Conservation (phyloP, 2,797 vertebrate genomes). For the Nyctalus aviator region DNA sequence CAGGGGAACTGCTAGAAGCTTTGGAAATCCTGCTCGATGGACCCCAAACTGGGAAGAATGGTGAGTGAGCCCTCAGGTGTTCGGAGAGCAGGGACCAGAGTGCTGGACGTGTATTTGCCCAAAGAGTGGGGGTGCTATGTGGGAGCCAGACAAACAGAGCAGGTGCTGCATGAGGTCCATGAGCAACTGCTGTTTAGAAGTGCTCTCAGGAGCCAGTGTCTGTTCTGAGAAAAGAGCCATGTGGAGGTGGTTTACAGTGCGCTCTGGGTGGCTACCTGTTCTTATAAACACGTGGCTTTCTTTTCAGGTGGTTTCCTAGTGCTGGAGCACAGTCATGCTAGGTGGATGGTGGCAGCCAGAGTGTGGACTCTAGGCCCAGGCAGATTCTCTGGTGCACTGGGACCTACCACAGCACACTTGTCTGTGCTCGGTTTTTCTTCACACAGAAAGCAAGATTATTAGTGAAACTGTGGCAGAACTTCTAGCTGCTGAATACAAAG, state of each 20-base stretch:
- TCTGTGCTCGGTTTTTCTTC: neutral
- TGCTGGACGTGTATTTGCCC: fast-evolving
- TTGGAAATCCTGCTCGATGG: neutral
- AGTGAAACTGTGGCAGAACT: neutral
- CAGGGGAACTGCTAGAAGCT: neutral
- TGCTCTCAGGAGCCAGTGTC: neutral
- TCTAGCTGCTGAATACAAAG: neutral
- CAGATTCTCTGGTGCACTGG: too few species aligned
- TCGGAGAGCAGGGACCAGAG: neutral
- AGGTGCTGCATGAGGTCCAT: fast-evolving
- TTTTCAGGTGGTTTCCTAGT: neutral
- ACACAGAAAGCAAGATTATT: neutral
- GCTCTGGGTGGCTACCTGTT: neutral
- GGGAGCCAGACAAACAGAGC: neutral
- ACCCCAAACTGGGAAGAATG: slow-evolving; percentile 55
- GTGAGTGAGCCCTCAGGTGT: neutral
- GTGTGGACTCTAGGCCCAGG: neutral
- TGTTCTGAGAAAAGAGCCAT: neutral
- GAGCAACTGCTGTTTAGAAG: fast-evolving
- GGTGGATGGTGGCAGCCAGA: neutral
- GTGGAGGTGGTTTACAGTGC: neutral
- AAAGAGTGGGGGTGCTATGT: fast-evolving
- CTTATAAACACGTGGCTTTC: neutral
- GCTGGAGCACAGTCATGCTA: neutral
- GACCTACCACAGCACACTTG: fast-evolving